These are phyloP conservation scores for Luscinia luscinia DNA, from an alignment of 2,797 vertebrate species.

Conservation along the genomic window DNA sequence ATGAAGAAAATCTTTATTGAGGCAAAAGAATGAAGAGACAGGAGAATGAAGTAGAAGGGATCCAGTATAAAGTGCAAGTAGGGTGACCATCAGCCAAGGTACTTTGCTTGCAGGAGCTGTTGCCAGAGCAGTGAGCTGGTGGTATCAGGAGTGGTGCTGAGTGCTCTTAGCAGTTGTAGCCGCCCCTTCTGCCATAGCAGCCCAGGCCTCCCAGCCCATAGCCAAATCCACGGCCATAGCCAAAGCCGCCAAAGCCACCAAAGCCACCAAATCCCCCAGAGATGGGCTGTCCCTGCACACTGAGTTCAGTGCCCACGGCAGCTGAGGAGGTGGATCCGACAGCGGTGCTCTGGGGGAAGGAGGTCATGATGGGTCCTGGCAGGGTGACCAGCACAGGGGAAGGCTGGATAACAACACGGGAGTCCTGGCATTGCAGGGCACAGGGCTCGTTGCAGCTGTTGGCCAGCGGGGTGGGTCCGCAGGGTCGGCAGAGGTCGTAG, in stretches of 20 bases:
- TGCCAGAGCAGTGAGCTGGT: background rate
- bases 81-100: rapidly evolving
- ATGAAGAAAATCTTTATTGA: background rate
- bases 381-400: too few relatives aligned
- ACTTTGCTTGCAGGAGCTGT: background rate
- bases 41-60: background rate
- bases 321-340: background rate
- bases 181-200: background rate
- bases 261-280: background rate
- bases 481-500: too few relatives aligned
- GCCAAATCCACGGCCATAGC: background rate
- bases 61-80: rapidly evolving
- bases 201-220: background rate
- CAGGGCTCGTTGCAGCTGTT: too few relatives aligned
- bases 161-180: background rate
- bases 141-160: background rate
- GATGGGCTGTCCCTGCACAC: background rate
- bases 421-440: too few relatives aligned
- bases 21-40: rapidly evolving
- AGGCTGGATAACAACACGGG: too few relatives aligned
- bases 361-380: too few relatives aligned
- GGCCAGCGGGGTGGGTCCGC: too few relatives aligned
- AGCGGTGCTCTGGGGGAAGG: background rate
- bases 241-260: background rate
- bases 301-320: background rate